Conservation (phyloP, 1,140 invertebrate genomes). For the Scaptodrosophila lebanonensis region DNA sequence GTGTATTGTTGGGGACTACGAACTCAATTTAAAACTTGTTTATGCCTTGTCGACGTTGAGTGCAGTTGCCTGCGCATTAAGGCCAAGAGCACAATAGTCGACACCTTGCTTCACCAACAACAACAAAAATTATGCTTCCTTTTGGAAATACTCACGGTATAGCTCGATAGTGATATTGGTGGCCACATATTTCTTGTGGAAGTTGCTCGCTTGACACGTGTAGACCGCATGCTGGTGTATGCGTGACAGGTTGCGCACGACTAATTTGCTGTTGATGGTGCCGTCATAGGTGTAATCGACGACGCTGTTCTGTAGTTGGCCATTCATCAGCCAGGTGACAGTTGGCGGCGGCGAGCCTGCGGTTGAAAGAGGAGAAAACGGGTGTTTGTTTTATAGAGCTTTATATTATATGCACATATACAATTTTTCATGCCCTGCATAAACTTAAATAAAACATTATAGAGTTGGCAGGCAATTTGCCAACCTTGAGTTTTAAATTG, state of each 20-base stretch:
- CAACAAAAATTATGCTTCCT: too few species aligned
- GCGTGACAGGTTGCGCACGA: slow-evolving; percentile 80
- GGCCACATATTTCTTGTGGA: slow-evolving; percentile 83
- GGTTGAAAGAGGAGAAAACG: slow-evolving; percentile 21
- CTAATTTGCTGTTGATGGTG: slow-evolving; percentile 77
- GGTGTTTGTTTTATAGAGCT: too few species aligned
- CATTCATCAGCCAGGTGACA: slow-evolving; percentile 91
- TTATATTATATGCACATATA: too few species aligned
- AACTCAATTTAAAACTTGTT: slow-evolving; percentile 30
- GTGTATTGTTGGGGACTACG: slow-evolving; percentile 11
- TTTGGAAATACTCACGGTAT: slow-evolving; percentile 81
- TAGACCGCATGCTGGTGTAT: slow-evolving; percentile 88
- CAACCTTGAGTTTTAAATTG: too few species aligned
- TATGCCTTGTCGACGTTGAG: slow-evolving; percentile 12
- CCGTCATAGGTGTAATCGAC: slow-evolving; percentile 75
- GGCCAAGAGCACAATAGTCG: too few species aligned
- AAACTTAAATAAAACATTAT: too few species aligned
- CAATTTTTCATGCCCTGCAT: too few species aligned
- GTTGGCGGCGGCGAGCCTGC: slow-evolving; percentile 89
- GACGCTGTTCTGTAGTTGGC: slow-evolving; percentile 80
- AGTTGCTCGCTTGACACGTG: slow-evolving; percentile 91
- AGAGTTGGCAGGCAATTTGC: too few species aligned
- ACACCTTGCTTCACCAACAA: too few species aligned
- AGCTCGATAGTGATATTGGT: slow-evolving; percentile 83
- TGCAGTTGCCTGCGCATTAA: not conserved